Base-by-base conservation (phyloP, 2,888 invertebrate genomes). In the Lochmaea crataegi region DNA sequence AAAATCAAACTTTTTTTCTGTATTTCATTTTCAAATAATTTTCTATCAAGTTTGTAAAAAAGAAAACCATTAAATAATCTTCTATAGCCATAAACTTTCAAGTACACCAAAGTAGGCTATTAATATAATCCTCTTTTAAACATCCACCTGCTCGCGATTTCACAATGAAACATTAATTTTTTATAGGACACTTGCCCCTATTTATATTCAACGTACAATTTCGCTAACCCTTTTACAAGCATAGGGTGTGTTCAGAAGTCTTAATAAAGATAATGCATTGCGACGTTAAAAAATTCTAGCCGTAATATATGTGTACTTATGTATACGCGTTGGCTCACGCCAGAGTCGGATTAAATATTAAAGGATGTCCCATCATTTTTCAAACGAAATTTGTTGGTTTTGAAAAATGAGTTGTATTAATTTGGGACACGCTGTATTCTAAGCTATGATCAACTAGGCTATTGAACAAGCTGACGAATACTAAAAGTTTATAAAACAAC, bases 191-290 rank as follows among this genome's bases (percentile, higher is more conserved):
- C 73, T 75, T 74, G 73, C 71, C 68, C 69, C 65, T 67, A 75
- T 75, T 75, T 71, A 73, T 73, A 75, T 75, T 75, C 75, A 73
- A 64, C 71, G 45, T 71, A 73, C 71, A 68, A 71, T 73, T 70
- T 60, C 65, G 65, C 73, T 73, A 73, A 75, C 75, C 73, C 75
- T 75, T 71, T 75, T 72, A 76, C 76, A 73, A 75, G 74, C 76
- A 69, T 72, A 75, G 77, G 79, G 79, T 76, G 79, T 78, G 77
- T 79, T 77, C 71, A 75, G 66, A 78, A 77, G 78, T 79, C 78
- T 80, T 80, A 78, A 79, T 80, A 77, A 79, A 78, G 78, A 78
- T 80, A 81, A 80, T 77, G 76, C 78, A 77, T 75, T 73, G 76
- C 74, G 56, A 77, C 74, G 73, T 74, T 74, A 73, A 74, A 74